Conservation (phyloP, 2,113 vertebrate genomes). For the Scophthalmus maximus region DNA sequence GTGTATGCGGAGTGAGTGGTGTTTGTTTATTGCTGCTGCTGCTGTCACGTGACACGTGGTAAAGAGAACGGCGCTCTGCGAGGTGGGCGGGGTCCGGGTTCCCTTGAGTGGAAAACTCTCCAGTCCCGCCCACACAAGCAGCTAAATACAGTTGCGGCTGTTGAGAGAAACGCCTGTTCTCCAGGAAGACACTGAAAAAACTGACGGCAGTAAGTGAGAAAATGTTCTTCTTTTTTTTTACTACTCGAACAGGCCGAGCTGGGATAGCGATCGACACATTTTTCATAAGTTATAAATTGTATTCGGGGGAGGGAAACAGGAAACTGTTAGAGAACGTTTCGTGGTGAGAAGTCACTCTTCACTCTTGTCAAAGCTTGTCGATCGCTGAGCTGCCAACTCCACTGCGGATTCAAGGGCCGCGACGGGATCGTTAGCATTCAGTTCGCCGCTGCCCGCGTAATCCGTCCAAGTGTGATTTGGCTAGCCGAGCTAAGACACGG, state of each 20-base stretch:
- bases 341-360: neutral
- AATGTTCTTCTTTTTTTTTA: neutral
- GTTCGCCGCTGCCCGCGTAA: too few species aligned
- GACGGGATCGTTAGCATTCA: too few species aligned
- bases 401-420: too few species aligned
- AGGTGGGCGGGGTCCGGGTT: constrained; percentile 50
- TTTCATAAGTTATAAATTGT: neutral
- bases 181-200: constrained; percentile 36
- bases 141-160: constrained; percentile 15
- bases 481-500: too few species aligned
- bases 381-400: neutral
- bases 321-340: neutral
- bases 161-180: neutral
- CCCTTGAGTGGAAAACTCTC: constrained; percentile 63
- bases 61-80: neutral
- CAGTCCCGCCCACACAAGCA: constrained; percentile 67
- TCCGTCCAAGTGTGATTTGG: too few species aligned
- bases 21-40: constrained; percentile 11
- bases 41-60: too few species aligned
- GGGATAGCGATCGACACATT: neutral
- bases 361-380: too few species aligned
- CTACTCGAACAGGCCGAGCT: neutral
- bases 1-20: neutral
- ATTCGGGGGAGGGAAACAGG: too few species aligned
- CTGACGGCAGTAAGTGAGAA: constrained; percentile 62